Evolutionary conservation across 2,797 vertebrate species (phyloP), one percentile per base, ranked within the genome.

Genomic region (Gila robusta): DNA sequence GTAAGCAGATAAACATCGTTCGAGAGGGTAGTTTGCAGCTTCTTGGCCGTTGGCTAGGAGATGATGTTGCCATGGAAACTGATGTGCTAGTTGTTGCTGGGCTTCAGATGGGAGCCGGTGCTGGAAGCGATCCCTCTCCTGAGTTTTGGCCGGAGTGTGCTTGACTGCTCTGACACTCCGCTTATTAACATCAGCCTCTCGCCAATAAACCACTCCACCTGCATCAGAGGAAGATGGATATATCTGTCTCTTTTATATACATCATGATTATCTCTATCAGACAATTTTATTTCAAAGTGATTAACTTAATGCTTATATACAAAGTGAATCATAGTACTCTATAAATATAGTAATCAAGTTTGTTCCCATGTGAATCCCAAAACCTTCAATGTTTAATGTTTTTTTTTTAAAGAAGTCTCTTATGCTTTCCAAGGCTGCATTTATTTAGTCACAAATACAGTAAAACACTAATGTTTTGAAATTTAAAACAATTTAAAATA

Each of bases 61-160:
- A 86, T 81, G 91, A 91, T 49, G 88, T 91, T 92, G 73, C 93
- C 90, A 92, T 94, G 92, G 94, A 89, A 94, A 94, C 93, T 85
- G 83, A 85, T 90, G 90, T 91, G 83, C 85, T 90, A 88, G 87
- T 87, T 91, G 87, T 91, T 64, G 79, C 74, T 70, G 52, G 82
- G 64, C 54, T 79, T 67, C 82, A 89, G 76, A 84, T 76, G 54
- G 88, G 67, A 83, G 85, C 86, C 80, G 54, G 77, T 87, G 93
- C 90, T 91, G 84, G 41, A 83, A 89, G 81, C 69, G 74, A 87
- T 89, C 85, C 5, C 81, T 90, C 77, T 91, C 44, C 80, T 89
- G 79, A 86, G 88, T 91, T 88, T 80, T 81, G 84, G 78, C 84
- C 41, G 16, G 49, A 79, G 67, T 62, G 35, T 35, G 87, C 84